These are phyloP conservation scores for Mizuhopecten yessoensis DNA, from an alignment of 1,140 invertebrate species.

Conservation along the genomic window DNA sequence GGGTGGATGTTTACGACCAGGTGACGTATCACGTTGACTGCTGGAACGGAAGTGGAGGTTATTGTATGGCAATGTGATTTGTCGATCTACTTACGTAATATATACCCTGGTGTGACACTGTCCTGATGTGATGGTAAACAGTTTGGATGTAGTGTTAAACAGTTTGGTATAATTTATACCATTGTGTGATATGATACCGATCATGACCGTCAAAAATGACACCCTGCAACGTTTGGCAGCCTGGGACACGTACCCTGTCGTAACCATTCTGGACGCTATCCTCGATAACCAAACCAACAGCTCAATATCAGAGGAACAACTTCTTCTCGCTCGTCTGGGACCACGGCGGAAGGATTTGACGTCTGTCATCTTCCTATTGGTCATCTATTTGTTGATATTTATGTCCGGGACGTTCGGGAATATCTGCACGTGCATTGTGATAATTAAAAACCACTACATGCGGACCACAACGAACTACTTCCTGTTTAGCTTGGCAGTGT, in stretches of 20 bases:
- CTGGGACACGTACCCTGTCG: not conserved
- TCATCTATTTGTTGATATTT: slow-evolving; percentile 78
- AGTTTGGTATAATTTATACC: too few relatives aligned
- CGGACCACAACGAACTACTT: slow-evolving; percentile 92
- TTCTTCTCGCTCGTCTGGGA: slow-evolving; percentile 65
- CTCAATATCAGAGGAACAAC: slow-evolving; percentile 45
- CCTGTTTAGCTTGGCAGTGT: slow-evolving; percentile 95
- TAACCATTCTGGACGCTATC: not conserved
- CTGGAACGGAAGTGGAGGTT: too few relatives aligned
- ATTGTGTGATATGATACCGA: not conserved
- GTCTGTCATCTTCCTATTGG: slow-evolving; percentile 64
- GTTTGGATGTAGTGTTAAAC: not conserved
- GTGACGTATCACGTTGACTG: too few relatives aligned
- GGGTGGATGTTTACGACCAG: not conserved
- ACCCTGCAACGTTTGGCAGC: not conserved
- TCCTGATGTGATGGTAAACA: too few relatives aligned
- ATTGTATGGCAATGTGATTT: not conserved
- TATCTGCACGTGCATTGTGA: slow-evolving; percentile 79
- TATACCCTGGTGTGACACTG: too few relatives aligned
- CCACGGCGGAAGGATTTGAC: slow-evolving; percentile 62
- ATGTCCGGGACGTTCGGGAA: slow-evolving; percentile 78
- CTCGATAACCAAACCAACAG: not conserved
- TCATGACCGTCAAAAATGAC: not conserved
- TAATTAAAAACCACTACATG: slow-evolving; percentile 86
- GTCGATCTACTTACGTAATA: not conserved